A percentile compares a stretch with the other conserved stretches of the same genome.
Evolutionary conservation across 2,113 vertebrate species (phyloP).

Genomic region (Alligator mississippiensis): DNA sequence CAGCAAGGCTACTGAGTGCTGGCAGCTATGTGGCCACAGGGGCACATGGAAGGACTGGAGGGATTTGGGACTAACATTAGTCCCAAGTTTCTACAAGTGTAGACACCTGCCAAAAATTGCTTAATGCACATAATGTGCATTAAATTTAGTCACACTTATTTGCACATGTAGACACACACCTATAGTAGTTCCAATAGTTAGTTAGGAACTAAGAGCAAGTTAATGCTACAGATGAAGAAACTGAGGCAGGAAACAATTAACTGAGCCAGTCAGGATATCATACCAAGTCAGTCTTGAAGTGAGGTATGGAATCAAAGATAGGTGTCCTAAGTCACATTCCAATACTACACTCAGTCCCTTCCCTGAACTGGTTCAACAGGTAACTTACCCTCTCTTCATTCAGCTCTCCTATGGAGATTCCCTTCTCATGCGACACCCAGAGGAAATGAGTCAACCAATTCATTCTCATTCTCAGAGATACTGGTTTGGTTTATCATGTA

Average conservation of each 20-base stretch:
- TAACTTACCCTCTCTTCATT: not conserved
- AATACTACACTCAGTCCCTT: not conserved
- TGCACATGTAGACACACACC: too few relatives aligned
- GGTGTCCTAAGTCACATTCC: not conserved
- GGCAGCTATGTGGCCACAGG: too few relatives aligned
- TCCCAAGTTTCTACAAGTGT: too few relatives aligned
- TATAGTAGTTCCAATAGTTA: too few relatives aligned
- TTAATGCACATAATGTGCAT: too few relatives aligned
- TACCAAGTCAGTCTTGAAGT: not conserved
- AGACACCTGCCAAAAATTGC: too few relatives aligned
- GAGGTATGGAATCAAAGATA: not conserved
- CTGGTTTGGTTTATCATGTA: not conserved
- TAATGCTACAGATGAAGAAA: not conserved
- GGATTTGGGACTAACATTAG: too few relatives aligned
- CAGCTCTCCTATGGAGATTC: not conserved
- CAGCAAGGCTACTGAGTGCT: too few relatives aligned
- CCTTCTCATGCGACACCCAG: not conserved
- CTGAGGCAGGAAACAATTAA: not conserved
- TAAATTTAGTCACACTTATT: too few relatives aligned
- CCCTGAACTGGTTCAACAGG: not conserved
- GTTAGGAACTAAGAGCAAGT: not conserved
- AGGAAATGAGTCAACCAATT: not conserved
- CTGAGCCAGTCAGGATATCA: not conserved
- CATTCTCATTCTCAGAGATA: not conserved
- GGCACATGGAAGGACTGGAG: too few relatives aligned